These are phyloP conservation scores for Blennius ocellaris DNA, from an alignment of 2,113 vertebrate genomes.

Conservation along the genomic window DNA sequence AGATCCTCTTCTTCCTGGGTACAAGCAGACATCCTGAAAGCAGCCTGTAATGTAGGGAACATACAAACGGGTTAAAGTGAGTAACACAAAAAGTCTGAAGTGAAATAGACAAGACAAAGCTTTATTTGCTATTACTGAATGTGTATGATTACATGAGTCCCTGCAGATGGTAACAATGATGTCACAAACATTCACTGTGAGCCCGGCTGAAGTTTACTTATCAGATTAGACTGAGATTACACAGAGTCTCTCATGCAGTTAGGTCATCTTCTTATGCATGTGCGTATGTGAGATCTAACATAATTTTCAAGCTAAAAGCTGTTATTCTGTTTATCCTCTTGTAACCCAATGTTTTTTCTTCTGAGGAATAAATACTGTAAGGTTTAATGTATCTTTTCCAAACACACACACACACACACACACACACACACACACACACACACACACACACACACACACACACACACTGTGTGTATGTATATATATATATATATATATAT, in stretches of 20 bases:
- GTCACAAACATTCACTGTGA: conserved; percentile 55
- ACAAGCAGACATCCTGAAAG: conserved; percentile 56
- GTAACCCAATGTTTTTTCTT: neutral
- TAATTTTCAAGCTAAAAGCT: neutral
- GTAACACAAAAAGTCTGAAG: too few species aligned
- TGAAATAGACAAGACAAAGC: too few species aligned
- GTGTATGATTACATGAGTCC: neutral
- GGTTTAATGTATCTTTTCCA: neutral
- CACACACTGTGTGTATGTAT: too few species aligned
- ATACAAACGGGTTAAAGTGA: too few species aligned
- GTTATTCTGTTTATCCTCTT: neutral
- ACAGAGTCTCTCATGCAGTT: conserved; percentile 3
- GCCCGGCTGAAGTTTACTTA: conserved; percentile 47
- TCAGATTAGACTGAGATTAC: conserved; percentile 65
- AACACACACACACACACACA: neutral
- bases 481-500: too few species aligned
- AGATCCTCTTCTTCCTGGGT: conserved; percentile 62
- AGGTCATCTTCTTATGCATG: conserved; percentile 25
- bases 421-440: too few species aligned
- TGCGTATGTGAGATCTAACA: conserved; percentile 1
- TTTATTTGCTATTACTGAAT: neutral
- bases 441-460: too few species aligned
- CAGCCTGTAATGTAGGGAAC: too few species aligned
- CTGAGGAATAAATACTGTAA: neutral
- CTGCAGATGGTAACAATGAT: neutral